Percentiles rank a stretch among this genome's conserved stretches.
Conservation (phyloP, 1,140 invertebrate genomes). For the Heterodera carotae region DNA sequence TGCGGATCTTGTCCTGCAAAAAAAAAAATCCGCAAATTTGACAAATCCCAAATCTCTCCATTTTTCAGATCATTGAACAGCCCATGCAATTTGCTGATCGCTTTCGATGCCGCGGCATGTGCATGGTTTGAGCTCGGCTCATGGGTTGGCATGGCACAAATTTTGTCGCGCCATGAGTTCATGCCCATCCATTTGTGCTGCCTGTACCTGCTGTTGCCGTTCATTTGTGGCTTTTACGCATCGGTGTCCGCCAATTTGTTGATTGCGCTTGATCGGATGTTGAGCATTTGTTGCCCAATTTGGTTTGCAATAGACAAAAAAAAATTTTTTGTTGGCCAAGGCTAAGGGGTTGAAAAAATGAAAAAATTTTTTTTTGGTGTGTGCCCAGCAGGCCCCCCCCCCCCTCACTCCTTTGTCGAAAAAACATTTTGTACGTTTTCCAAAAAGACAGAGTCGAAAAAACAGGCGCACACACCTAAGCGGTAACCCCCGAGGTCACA, state of each 20-base stretch:
- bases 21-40: not conserved
- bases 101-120: slow-evolving; percentile 20
- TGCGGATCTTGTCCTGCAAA: no score
- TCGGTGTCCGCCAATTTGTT: slow-evolving; percentile 12
- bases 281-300: slow-evolving; percentile 16
- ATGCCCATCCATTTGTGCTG: slow-evolving; percentile 3
- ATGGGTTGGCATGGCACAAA: not conserved
- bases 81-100: slow-evolving; percentile 21
- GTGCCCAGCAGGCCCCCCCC: no score
- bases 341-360: no score
- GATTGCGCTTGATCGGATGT: slow-evolving; percentile 16
- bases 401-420: no score
- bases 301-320: not conserved
- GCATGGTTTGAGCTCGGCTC: not conserved
- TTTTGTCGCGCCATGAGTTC: slow-evolving; percentile 10
- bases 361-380: no score
- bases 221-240: slow-evolving; percentile 4
- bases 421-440: no score
- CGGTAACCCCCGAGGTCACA: no score
- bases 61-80: slow-evolving; percentile 8
- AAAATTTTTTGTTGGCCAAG: slow-evolving; percentile 8
- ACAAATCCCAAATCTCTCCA: not conserved
- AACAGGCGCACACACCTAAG: no score
- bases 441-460: no score
- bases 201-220: not conserved